phyloP scores from a whole-genome alignment of 2,113 vertebrate genomes.

The Plecotus auritus region DNA sequence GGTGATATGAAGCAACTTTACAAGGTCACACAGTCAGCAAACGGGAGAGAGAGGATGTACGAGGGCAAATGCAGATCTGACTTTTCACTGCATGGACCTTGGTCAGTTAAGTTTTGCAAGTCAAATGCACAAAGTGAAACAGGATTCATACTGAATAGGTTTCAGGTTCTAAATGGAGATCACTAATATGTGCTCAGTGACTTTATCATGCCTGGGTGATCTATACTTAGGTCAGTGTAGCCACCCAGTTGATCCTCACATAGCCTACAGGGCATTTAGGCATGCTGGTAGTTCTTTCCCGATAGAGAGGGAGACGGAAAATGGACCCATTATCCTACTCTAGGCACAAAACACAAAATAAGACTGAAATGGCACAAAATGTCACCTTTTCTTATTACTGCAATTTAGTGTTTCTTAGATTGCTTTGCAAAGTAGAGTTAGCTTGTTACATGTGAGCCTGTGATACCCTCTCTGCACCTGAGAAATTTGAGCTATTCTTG shows the following conservation, averaged over 20 bases:
- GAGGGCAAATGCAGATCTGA: not conserved
- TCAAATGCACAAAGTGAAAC: not conserved
- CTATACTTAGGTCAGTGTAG: not conserved
- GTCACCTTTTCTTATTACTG: not conserved
- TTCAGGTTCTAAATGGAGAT: not conserved
- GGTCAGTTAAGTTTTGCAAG: not conserved
- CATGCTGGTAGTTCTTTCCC: not conserved
- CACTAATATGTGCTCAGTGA: not conserved
- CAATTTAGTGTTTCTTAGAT: not conserved
- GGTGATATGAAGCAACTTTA: not conserved
- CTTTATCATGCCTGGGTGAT: not conserved
- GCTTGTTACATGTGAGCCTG: not conserved
- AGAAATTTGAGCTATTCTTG: not conserved
- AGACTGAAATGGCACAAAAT: slow-evolving; percentile 4
- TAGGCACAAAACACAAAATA: not conserved
- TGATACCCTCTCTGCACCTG: not conserved
- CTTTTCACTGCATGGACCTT: not conserved
- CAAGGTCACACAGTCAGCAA: not conserved
- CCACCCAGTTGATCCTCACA: not conserved
- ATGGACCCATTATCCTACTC: not conserved
- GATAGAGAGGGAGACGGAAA: not conserved
- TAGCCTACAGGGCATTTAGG: not conserved
- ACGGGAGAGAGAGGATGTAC: not conserved
- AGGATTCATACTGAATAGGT: not conserved
- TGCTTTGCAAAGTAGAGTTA: slow-evolving; percentile 39